Conservation (phyloP, 2,113 vertebrate species). For the Neolamprologus cancellatus region DNA sequence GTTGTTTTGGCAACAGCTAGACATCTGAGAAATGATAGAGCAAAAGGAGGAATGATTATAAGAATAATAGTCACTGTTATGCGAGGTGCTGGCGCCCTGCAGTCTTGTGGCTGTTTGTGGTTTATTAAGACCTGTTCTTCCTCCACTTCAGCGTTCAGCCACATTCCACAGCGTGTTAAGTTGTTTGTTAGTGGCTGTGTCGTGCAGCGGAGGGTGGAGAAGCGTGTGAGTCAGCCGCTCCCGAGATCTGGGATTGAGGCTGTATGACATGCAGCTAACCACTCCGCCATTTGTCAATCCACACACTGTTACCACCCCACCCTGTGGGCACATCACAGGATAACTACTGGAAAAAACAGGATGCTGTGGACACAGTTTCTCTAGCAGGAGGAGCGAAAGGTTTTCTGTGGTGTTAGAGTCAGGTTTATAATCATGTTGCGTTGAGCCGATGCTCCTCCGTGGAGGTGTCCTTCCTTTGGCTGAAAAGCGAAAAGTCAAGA, state of each 20-base stretch:
- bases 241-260: slow-evolving; percentile 2
- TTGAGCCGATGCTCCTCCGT: neutral
- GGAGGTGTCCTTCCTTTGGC: neutral
- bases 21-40: slow-evolving; percentile 51
- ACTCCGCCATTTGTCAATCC: slow-evolving; percentile 19
- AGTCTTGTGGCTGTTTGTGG: slow-evolving; percentile 33
- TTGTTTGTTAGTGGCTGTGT: slow-evolving; percentile 32
- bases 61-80: slow-evolving; percentile 27
- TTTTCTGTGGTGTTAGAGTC: neutral
- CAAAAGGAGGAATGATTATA: slow-evolving; percentile 41
- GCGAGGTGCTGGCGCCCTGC: slow-evolving; percentile 36
- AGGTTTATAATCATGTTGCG: slow-evolving; percentile 7
- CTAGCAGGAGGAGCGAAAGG: neutral
- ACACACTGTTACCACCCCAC: slow-evolving; percentile 6
- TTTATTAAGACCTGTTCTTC: slow-evolving; percentile 38
- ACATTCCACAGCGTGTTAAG: slow-evolving; percentile 42
- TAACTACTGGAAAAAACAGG: slow-evolving; percentile 28
- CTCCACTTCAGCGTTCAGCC: neutral
- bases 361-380: slow-evolving; percentile 14
- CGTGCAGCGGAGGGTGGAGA: slow-evolving; percentile 5
- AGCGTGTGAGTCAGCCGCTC: slow-evolving; percentile 25
- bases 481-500: neutral
- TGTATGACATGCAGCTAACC: slow-evolving; percentile 7
- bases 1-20: slow-evolving; percentile 62
- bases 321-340: slow-evolving; percentile 21